Conservation (phyloP, 2,888 invertebrate species). For the Branchipolynoe longqiensis region DNA sequence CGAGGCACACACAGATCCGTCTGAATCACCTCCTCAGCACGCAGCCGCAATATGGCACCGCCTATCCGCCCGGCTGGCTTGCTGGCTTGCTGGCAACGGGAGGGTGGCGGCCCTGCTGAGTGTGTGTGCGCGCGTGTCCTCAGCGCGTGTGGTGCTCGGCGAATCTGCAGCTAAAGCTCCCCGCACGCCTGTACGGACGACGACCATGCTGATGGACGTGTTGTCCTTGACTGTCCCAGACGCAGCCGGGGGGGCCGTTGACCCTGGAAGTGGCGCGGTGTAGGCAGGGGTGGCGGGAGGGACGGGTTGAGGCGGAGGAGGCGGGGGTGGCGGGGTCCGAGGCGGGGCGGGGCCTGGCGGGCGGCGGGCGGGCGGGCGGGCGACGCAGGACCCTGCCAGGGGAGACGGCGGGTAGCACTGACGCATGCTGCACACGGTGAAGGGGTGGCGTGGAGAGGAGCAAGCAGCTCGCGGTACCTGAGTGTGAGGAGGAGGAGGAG, state of each 20-base stretch:
- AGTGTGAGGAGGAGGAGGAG: not conserved
- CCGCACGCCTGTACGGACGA: not conserved
- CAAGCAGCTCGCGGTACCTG: not conserved
- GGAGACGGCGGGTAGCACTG: not conserved
- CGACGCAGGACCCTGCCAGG: not conserved
- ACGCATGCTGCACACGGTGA: not conserved
- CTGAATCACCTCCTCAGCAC: not conserved
- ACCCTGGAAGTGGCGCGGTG: slow-evolving; percentile 3
- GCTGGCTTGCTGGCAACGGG: not conserved
- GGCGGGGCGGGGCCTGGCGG: not conserved
- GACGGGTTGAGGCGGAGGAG: not conserved
- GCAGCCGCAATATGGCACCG: not conserved
- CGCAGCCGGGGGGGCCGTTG: not conserved
- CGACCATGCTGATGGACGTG: not conserved
- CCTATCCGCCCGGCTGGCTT: not conserved
- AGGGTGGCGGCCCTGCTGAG: not conserved
- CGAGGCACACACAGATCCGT: not conserved
- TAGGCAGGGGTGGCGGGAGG: not conserved
- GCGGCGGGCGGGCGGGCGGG: not conserved
- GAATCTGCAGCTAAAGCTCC: not conserved
- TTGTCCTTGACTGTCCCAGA: slow-evolving; percentile 16
- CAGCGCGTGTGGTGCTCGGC: not conserved
- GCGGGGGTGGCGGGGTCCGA: not conserved
- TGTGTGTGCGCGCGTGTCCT: not conserved
- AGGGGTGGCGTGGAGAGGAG: not conserved